Conservation (phyloP, 1,140 invertebrate species). For the Holcopasites calliopsidis region DNA sequence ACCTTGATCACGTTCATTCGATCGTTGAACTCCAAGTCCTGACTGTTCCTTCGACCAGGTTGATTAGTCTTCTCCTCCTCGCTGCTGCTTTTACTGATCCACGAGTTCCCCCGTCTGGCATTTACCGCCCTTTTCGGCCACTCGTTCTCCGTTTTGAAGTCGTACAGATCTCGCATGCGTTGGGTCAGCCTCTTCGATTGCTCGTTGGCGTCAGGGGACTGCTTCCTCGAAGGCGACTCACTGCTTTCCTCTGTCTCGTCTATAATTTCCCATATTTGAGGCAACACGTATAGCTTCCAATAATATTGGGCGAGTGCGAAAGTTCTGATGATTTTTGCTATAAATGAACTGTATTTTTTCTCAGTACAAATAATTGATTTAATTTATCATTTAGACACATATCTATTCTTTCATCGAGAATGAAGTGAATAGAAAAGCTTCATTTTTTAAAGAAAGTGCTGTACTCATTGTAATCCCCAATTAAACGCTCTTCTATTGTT, state of each 20-base stretch:
- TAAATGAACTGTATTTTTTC: too few species aligned
- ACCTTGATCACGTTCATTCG: slow-evolving; percentile 49
- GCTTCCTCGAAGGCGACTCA: slow-evolving; percentile 2
- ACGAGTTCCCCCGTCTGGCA: slow-evolving; percentile 38
- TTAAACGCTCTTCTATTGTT: too few species aligned
- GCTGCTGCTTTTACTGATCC: slow-evolving; percentile 70
- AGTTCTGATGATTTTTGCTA: too few species aligned
- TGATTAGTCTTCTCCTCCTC: slow-evolving; percentile 58
- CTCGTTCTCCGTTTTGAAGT: slow-evolving; percentile 71
- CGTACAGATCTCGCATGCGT: slow-evolving; percentile 69
- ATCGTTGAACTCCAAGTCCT: slow-evolving; percentile 67
- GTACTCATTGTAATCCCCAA: too few species aligned
- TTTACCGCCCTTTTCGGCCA: slow-evolving; percentile 61
- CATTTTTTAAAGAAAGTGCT: too few species aligned
- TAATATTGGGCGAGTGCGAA: too few species aligned
- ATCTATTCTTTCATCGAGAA: too few species aligned
- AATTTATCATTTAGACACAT: too few species aligned
- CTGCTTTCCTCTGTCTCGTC: slow-evolving; percentile 14
- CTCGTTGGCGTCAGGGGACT: slow-evolving; percentile 37
- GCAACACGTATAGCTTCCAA: too few species aligned
- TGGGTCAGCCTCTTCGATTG: slow-evolving; percentile 56
- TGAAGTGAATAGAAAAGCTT: too few species aligned
- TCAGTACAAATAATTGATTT: too few species aligned
- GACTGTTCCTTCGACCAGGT: slow-evolving; percentile 59
- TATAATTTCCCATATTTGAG: slow-evolving; percentile 17